Percentiles rank a stretch among this genome's conserved stretches.
phyloP scores from a whole-genome alignment of 2,888 invertebrate genomes.

The Diplolepis rosae region DNA sequence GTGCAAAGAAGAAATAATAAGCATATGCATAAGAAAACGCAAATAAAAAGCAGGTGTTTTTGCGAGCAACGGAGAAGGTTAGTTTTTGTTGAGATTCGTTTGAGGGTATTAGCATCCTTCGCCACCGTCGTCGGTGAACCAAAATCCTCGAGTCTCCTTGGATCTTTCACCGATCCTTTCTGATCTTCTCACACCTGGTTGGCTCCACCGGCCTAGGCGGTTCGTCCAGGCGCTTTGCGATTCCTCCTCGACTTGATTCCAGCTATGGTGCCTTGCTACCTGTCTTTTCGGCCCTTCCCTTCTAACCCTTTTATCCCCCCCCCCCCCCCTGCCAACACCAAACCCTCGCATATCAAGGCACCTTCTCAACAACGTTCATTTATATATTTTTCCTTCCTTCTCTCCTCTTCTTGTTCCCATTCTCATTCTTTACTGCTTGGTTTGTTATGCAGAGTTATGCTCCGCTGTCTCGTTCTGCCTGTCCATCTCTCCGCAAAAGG shows the following conservation, averaged over 20 bases:
- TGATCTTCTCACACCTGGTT: slow-evolving; percentile 67
- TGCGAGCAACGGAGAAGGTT: slow-evolving; percentile 57
- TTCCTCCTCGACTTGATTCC: slow-evolving; percentile 40
- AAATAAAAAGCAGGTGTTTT: slow-evolving; percentile 66
- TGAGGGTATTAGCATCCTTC: slow-evolving; percentile 54
- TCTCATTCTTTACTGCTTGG: slow-evolving; percentile 27
- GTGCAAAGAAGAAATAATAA: too few species aligned
- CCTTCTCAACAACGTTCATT: neutral
- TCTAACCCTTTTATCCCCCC: slow-evolving; percentile 46
- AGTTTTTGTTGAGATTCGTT: slow-evolving; percentile 52
- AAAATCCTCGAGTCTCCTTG: slow-evolving; percentile 59
- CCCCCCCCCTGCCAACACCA: too few species aligned
- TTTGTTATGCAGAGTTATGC: slow-evolving; percentile 29
- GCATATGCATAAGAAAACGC: too few species aligned
- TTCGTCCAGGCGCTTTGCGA: slow-evolving; percentile 51
- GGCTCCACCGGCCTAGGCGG: slow-evolving; percentile 57
- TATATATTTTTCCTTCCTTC: slow-evolving; percentile 36
- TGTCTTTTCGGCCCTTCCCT: slow-evolving; percentile 50
- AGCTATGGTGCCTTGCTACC: slow-evolving; percentile 53
- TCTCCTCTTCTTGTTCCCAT: slow-evolving; percentile 36
- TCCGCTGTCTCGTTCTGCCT: neutral
- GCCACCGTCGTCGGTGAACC: slow-evolving; percentile 1
- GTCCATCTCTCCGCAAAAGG: slow-evolving; percentile 22
- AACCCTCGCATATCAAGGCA: slow-evolving; percentile 13
- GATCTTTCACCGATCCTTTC: slow-evolving; percentile 62